phyloP scores from a whole-genome alignment of 2,113 vertebrate genomes.

The Xiphias gladius region DNA sequence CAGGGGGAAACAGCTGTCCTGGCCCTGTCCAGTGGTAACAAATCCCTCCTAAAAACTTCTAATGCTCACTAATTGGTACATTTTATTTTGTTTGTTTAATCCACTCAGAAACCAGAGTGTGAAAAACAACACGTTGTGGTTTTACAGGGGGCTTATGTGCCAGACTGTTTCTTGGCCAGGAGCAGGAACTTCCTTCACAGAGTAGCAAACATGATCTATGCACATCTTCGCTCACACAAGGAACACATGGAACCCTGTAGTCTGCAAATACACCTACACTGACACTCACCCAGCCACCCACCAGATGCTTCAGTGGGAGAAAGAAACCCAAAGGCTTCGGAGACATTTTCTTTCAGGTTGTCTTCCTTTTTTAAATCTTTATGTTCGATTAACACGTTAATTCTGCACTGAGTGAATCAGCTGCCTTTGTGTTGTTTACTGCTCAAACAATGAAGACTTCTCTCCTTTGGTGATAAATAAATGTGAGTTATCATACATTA shows the following conservation, averaged over 20 bases:
- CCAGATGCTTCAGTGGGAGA: slow-evolving; percentile 23
- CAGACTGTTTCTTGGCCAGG: slow-evolving; percentile 11
- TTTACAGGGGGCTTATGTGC: slow-evolving; percentile 12
- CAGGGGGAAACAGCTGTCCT: not conserved
- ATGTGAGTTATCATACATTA: slow-evolving; percentile 79
- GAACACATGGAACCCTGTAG: slow-evolving; percentile 7
- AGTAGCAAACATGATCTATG: slow-evolving; percentile 12
- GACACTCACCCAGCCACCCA: slow-evolving; percentile 34
- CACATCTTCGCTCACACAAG: slow-evolving; percentile 7
- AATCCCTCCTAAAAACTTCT: not conserved
- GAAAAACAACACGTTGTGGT: not conserved
- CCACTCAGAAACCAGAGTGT: not conserved
- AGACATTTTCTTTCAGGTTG: not conserved
- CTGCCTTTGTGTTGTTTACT: not conserved
- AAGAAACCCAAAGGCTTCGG: not conserved
- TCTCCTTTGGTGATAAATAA: slow-evolving; percentile 58
- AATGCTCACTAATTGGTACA: not conserved
- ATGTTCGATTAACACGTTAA: slow-evolving; percentile 35
- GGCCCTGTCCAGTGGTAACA: not conserved
- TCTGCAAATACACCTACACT: slow-evolving; percentile 28
- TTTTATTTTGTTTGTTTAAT: not conserved
- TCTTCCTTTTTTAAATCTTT: not conserved
- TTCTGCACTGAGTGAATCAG: not conserved
- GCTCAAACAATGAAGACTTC: slow-evolving; percentile 63
- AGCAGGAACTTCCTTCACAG: slow-evolving; percentile 19